phyloP scores from a whole-genome alignment of 2,113 vertebrate species.

The Mellivora capensis region DNA sequence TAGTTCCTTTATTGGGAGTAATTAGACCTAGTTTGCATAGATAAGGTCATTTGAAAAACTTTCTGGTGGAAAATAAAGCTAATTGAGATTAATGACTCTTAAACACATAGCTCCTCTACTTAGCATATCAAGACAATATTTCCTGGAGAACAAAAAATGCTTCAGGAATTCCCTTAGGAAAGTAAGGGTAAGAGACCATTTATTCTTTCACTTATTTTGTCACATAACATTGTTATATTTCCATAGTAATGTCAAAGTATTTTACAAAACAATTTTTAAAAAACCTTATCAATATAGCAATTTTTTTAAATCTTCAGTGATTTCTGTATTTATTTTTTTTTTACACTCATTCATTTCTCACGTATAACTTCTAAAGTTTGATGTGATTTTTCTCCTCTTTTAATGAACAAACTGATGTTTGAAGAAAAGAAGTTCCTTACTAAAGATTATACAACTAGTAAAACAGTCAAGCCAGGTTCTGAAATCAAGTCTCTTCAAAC shows the following conservation, averaged over 20 bases:
- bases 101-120: constrained; percentile 9
- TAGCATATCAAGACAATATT: constrained; percentile 43
- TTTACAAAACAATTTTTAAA: not conserved
- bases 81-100: constrained; percentile 66
- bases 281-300: not conserved
- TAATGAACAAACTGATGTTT: not conserved
- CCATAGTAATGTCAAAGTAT: not conserved
- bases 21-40: constrained; percentile 67
- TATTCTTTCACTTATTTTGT: not conserved
- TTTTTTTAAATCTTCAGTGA: not conserved
- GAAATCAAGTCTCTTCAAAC: not conserved
- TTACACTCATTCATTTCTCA: not conserved
- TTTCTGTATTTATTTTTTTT: not conserved
- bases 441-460: not conserved
- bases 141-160: not conserved
- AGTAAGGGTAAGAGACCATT: not conserved
- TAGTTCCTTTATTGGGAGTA: constrained; percentile 55
- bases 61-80: constrained; percentile 69
- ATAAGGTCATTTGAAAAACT: constrained; percentile 72
- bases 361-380: not conserved
- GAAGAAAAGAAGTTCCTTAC: not conserved
- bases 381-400: not conserved
- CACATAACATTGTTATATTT: not conserved
- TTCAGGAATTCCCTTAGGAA: not conserved
- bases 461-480: not conserved